These are phyloP conservation scores for Periophthalmodon schlosseri DNA, from an alignment of 2,113 vertebrate species.

Conservation along the genomic window DNA sequence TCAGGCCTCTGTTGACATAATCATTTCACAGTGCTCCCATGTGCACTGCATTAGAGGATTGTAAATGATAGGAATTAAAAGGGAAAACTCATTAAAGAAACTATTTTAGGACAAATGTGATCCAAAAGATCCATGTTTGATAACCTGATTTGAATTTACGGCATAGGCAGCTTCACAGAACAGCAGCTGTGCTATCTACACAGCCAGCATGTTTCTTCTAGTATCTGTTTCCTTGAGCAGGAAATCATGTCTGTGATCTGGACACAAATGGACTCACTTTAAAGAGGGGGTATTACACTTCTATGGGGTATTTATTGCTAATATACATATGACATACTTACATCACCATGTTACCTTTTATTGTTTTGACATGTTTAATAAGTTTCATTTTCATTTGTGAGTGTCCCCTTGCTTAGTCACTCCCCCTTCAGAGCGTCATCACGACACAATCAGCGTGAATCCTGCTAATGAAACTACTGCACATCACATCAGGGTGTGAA, in stretches of 20 bases:
- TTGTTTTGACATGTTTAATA: too few species aligned
- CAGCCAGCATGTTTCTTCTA: neutral
- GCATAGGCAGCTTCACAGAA: neutral
- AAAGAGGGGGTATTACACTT: too few species aligned
- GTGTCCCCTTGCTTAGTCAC: too few species aligned
- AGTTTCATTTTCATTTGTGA: too few species aligned
- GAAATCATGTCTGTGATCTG: neutral
- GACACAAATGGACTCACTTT: neutral
- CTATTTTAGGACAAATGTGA: neutral
- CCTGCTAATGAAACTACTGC: too few species aligned
- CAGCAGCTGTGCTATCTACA: neutral
- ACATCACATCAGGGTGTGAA: too few species aligned
- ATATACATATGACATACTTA: too few species aligned
- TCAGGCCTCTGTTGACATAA: conserved; percentile 9
- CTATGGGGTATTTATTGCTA: too few species aligned
- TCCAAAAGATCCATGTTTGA: neutral
- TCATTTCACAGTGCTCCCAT: neutral
- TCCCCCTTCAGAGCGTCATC: too few species aligned
- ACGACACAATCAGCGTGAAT: too few species aligned
- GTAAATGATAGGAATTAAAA: neutral
- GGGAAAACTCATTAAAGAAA: neutral
- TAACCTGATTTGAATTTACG: neutral
- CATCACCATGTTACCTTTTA: too few species aligned
- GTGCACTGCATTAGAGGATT: neutral
- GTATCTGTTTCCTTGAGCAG: neutral